Conservation (phyloP, 2,113 vertebrate genomes). For the Chlorodrepanis virens region DNA sequence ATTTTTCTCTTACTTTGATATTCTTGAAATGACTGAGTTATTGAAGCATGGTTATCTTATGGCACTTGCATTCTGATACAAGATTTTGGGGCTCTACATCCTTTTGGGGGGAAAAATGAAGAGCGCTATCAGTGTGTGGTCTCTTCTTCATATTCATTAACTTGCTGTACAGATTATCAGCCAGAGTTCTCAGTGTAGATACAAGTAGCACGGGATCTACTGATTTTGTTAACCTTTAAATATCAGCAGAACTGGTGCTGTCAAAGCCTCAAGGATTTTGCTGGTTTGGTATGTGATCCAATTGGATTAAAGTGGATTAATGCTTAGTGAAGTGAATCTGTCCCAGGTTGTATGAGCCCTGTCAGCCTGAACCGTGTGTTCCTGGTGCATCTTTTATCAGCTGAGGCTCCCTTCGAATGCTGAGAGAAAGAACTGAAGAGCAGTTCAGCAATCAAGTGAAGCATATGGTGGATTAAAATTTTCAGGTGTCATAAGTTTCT, state of each 20-base stretch:
- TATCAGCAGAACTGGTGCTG: neutral
- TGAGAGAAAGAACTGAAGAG: neutral
- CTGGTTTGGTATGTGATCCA: constrained; percentile 16
- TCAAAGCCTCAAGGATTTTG: constrained; percentile 8
- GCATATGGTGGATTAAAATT: neutral
- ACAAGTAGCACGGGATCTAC: neutral
- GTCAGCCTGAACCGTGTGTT: neutral
- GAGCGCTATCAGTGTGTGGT: neutral
- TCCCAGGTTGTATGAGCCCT: neutral
- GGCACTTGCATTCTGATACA: neutral
- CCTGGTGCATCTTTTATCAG: neutral
- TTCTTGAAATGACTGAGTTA: neutral
- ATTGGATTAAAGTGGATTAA: constrained; percentile 38
- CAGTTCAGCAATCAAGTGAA: neutral
- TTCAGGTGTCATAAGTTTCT: neutral
- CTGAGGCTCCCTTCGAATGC: neutral
- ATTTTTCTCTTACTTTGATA: neutral
- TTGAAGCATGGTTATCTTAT: neutral
- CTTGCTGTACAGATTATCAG: neutral
- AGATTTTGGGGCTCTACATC: neutral
- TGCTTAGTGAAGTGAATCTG: neutral
- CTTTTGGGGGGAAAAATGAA: neutral
- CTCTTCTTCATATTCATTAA: neutral
- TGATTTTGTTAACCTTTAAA: constrained; percentile 38
- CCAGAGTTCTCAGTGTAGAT: neutral